Evolutionary conservation across 2,888 invertebrate species (phyloP).

Genomic region (Chydorus sphaericus): DNA sequence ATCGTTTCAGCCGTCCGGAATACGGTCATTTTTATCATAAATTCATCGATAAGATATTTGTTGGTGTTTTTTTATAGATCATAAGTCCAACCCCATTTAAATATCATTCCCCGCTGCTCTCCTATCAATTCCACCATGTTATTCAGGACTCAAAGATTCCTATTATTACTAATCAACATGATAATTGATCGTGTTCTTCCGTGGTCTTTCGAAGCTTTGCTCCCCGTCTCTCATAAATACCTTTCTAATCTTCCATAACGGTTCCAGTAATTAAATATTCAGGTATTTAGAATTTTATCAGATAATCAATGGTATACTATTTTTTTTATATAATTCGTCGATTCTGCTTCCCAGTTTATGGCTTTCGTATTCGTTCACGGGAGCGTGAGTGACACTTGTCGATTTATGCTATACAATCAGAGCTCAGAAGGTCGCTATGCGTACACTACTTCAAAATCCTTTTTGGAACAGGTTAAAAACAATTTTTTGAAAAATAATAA

Average conservation of each 20-base stretch:
- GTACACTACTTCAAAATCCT: slow-evolving; percentile 94
- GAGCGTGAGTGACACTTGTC: slow-evolving; percentile 79
- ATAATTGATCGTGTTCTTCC: slow-evolving; percentile 97
- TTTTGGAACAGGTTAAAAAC: slow-evolving; percentile 90
- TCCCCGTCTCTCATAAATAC: slow-evolving; percentile 82
- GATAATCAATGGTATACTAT: too few species aligned
- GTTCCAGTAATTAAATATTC: slow-evolving; percentile 44
- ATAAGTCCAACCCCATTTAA: slow-evolving; percentile 68
- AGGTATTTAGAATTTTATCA: background rate
- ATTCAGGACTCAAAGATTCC: slow-evolving; percentile 85
- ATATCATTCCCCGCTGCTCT: slow-evolving; percentile 92
- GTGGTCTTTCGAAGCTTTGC: slow-evolving; percentile 93
- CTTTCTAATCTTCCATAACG: slow-evolving; percentile 59
- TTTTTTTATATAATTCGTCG: slow-evolving; percentile 39
- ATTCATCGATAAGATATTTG: slow-evolving; percentile 56
- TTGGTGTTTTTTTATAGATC: slow-evolving; percentile 94
- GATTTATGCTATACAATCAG: slow-evolving; percentile 68
- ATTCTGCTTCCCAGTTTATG: slow-evolving; percentile 84
- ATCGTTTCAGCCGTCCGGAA: slow-evolving; percentile 67
- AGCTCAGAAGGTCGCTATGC: slow-evolving; percentile 88
- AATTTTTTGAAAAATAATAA: too few species aligned
- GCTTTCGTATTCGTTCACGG: slow-evolving; percentile 83
- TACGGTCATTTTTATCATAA: slow-evolving; percentile 31
- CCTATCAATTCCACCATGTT: slow-evolving; percentile 88
- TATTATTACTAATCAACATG: slow-evolving; percentile 86